These are phyloP conservation scores for Drosophila teissieri DNA, from an alignment of 1,140 invertebrate genomes.

Conservation along the genomic window DNA sequence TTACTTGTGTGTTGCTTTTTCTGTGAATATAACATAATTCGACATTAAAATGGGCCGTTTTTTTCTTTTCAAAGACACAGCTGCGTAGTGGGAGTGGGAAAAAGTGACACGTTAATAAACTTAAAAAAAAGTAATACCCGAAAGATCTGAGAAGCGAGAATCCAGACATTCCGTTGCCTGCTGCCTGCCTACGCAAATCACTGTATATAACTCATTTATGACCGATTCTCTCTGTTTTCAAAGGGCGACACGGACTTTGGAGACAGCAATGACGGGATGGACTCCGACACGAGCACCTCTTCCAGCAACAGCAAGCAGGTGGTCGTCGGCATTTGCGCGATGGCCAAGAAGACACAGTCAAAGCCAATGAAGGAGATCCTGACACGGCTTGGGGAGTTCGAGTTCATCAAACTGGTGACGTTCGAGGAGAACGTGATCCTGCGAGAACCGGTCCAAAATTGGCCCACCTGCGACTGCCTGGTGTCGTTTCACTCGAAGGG, in stretches of 20 bases:
- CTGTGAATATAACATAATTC: not conserved
- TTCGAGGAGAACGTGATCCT: conserved; percentile 98
- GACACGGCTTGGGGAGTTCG: conserved; percentile 96
- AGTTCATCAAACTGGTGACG: conserved; percentile 96
- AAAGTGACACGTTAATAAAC: not conserved
- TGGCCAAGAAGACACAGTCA: conserved; percentile 99
- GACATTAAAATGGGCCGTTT: not conserved
- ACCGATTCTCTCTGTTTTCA: conserved; percentile 13
- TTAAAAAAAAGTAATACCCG: not conserved
- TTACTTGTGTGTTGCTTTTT: too few species aligned
- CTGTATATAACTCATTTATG: not conserved
- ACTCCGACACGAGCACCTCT: conserved; percentile 85
- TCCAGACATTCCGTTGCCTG: not conserved
- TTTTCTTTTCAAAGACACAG: not conserved
- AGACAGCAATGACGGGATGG: conserved; percentile 87
- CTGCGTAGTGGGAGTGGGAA: not conserved
- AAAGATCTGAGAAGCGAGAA: not conserved
- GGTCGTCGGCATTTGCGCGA: conserved; percentile 98
- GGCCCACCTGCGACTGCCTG: conserved; percentile 98
- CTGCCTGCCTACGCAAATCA: not conserved
- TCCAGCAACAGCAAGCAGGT: conserved; percentile 87
- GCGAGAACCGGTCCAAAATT: conserved; percentile 98
- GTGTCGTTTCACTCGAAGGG: conserved; percentile 99
- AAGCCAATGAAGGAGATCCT: conserved; percentile 99
- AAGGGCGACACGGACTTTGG: conserved; percentile 90